Evolutionary conservation across 2,113 vertebrate genomes (phyloP), one percentile per base, ranked within the genome.

Genomic region (Brachyistius frenatus): DNA sequence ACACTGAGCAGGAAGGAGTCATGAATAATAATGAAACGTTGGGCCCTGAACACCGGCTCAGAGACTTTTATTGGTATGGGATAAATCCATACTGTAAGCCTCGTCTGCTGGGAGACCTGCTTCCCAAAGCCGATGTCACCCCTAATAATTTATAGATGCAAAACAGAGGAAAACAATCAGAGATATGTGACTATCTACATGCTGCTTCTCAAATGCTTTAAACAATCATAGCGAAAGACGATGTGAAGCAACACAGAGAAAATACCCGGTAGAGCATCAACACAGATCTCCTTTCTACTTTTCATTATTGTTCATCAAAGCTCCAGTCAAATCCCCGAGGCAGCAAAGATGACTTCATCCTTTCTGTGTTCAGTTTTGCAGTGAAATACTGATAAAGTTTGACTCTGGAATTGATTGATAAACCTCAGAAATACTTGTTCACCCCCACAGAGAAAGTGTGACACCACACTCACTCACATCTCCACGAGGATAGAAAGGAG

Each of bases 11-110:
- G 49, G 56, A 75, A 63, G 35, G 37, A 83, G 64, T 83, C 75
- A 83, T 91, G 81, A 84, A 88, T 85, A 88, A 85, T 86, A 85
- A 89, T 86, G 54, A 66, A 55, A 65, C 47, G 55, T 37, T 44
- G 52, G 58, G 66, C 67, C 46, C 57, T 68, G 80, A 72, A 84
- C 67, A 49, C 53, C 14, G n/a, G 71, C 73, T 73, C 54, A 80
- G 65, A 80, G 81, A 67, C 36, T 58, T 74, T 76, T 87, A 86
- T 81, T 83, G 49, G 71, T 76, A 55, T 64, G 62, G 78, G 77
- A 85, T 86, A 67, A 90, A 84, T 87, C 73, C 73, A 84, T 81
- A 73, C 66, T 69, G 46, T 84, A 82, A 89, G 76, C 67, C 62
- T 84, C 74, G 58, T 74, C 80, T 92, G 70, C 47, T 72, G 73